Base-by-base conservation (phyloP, 2,113 vertebrate genomes). In the Pluvialis apricaria region DNA sequence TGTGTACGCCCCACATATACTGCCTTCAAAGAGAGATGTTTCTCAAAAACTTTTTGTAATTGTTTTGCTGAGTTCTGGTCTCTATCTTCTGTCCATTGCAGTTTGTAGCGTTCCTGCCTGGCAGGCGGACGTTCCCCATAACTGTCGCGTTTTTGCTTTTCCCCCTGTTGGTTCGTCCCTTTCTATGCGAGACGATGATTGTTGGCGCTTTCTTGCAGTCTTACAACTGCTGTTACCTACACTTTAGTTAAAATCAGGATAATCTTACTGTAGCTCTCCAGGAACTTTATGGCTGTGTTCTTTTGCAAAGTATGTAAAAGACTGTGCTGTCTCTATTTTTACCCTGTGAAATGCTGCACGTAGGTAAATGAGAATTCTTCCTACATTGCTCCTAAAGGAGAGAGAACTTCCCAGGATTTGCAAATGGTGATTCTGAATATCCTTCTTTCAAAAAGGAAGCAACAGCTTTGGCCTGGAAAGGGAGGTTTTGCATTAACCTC, bases 271-370 rank as follows among this genome's bases (percentile, higher is more conserved):
- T n/a, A 45, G 51, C 13, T 64, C 13, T 54, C 40, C 5, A 32
- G 45, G 61, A 60, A 12, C 25, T 52, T 47, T 6, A n/a, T 8
- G 18, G 26, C 11, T 40, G 7, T 7, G n/a, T 42, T 54, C 18
- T 54, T 83, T 19, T 66, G 45, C 25, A 6, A 44, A 65, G 28
- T 42, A 20, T 4, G 19, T 49, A 6, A 45, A n/a, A 62, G 44
- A 25, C 28, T 65, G 51, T 12, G 32, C 28, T 21, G 24, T 38
- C 13, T 40, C 24, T 47, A 12, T 10, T 77, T 49, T 51, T 77
- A 71, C 3, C 1, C 21, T 40, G 38, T 21, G 38, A 58, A 83
- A 40, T 1, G 3, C 44, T 13, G 19, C 29, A 2, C 6, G 0
- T n/a, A 11, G 5, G 40, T 44, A 31, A 52, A 29, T 19, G 20